Evolutionary conservation across 2,113 vertebrate species (phyloP), one percentile per base, ranked within the genome.

Genomic region (Oreochromis tanganicae): DNA sequence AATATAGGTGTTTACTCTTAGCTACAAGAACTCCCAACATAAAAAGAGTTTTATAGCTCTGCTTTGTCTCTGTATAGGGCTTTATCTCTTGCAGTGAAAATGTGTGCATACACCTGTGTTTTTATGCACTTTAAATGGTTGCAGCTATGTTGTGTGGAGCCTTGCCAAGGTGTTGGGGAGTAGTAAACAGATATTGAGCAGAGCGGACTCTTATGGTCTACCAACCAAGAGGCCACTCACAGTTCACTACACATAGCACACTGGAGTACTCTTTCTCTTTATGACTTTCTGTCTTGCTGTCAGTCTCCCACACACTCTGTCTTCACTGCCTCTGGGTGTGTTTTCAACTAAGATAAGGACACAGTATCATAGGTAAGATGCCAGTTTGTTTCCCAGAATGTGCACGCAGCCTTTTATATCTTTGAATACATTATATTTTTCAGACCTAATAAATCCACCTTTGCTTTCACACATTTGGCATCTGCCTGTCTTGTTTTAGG

Each of bases 111-210:
- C 81, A 21, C 63, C 29, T 57, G 17, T 57, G 7, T 78, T 52
- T 78, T 78, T 50, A 78, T 78, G 46, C 73, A 52, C 46, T 78
- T 41, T 79, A 59, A 87, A 59, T 68, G 82, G 52, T 55, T 82
- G 86, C 83, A 87, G 61, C 75, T 81, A 83, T 79, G 29, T 82
- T 82, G 79, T 85, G 81, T 87, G 68, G 86, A 92, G 88, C 71
- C 85, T 85, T 52, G 59, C 63, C 75, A 63, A 92, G 90, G 91
- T 89, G 85, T 86, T 66, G 43, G 63, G 59, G 79, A 83, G 83
- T 85, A 83, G 88, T 94, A 90, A 93, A 93, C 87, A 88, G 88
- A 92, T 91, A 94, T 94, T 89, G 90, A 94, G 93, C 92, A 89
- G 87, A 94, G 85, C 85, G 5, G 59, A 88, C 81, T 93, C 92